A percentile compares a stretch with the other conserved stretches of the same genome.
These are phyloP conservation scores for Styela plicata DNA, from an alignment of 23 tunicate species.

Conservation along the genomic window DNA sequence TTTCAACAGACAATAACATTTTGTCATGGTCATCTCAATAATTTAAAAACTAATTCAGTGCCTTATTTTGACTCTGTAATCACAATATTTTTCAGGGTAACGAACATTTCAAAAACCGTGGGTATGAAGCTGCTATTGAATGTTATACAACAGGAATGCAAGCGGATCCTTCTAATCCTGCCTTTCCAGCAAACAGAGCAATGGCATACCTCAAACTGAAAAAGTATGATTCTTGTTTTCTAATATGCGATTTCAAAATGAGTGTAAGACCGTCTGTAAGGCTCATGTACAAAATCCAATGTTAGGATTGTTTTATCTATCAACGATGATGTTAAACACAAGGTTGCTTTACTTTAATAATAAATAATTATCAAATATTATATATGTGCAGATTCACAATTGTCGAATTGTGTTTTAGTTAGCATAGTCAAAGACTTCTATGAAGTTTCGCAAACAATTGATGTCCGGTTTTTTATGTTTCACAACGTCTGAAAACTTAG, in stretches of 20 bases:
- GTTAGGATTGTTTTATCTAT: not conserved
- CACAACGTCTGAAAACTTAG: too few relatives aligned
- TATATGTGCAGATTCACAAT: too few relatives aligned
- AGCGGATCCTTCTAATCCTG: constrained; percentile 75
- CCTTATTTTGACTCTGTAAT: too few relatives aligned
- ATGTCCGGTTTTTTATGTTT: too few relatives aligned
- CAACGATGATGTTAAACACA: not conserved
- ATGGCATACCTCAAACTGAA: constrained; percentile 74
- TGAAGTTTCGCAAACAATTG: too few relatives aligned
- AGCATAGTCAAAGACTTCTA: too few relatives aligned
- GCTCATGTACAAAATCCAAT: not conserved
- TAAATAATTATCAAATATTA: too few relatives aligned
- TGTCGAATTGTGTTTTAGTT: too few relatives aligned
- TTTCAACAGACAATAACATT: too few relatives aligned
- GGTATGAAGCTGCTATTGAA: constrained; percentile 66
- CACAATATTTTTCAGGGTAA: constrained; percentile 44
- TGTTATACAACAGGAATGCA: constrained; percentile 87
- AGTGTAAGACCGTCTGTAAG: not conserved
- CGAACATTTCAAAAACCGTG: constrained; percentile 54
- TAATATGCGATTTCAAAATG: not conserved
- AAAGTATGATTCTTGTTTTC: constrained; percentile 47
- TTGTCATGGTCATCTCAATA: too few relatives aligned
- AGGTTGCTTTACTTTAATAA: too few relatives aligned
- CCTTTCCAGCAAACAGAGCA: constrained; percentile 88
- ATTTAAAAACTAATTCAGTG: too few relatives aligned